phyloP scores from a whole-genome alignment of 2,888 invertebrate genomes.

The Brachyptera putata region DNA sequence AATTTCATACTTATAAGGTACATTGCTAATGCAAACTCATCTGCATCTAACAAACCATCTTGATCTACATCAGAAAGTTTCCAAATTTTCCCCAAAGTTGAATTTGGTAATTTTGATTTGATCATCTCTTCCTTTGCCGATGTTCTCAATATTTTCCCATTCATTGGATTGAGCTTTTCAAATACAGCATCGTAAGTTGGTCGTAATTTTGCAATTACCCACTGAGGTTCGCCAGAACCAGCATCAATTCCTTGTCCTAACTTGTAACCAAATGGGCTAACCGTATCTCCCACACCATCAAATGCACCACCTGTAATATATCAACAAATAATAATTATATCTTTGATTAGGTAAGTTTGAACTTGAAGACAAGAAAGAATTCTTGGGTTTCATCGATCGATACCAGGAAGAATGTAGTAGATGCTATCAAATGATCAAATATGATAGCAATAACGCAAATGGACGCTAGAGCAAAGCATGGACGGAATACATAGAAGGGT shows the following conservation, averaged over 20 bases:
- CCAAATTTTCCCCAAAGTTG: constrained; percentile 96
- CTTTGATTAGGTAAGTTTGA: too few species aligned
- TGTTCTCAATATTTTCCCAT: constrained; percentile 91
- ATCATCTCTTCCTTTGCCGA: constrained; percentile 94
- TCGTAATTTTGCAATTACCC: constrained; percentile 92
- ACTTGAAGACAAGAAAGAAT: too few species aligned
- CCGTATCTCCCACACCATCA: constrained; percentile 80
- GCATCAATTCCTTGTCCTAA: constrained; percentile 95
- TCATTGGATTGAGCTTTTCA: constrained; percentile 72
- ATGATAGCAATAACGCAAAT: too few species aligned
- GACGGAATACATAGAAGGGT: too few species aligned
- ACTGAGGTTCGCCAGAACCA: constrained; percentile 92
- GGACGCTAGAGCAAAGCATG: too few species aligned
- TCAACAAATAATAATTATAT: not conserved
- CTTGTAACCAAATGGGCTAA: constrained; percentile 90
- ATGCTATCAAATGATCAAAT: too few species aligned
- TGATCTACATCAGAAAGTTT: constrained; percentile 94
- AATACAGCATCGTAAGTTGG: constrained; percentile 82
- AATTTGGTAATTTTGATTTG: constrained; percentile 96
- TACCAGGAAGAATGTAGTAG: too few species aligned
- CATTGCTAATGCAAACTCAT: constrained; percentile 97
- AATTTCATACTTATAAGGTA: constrained; percentile 90
- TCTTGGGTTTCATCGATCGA: too few species aligned
- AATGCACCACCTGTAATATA: constrained; percentile 80
- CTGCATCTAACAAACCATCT: constrained; percentile 90